Conservation (phyloP, 2,113 vertebrate genomes). For the Pseudonaja textilis region DNA sequence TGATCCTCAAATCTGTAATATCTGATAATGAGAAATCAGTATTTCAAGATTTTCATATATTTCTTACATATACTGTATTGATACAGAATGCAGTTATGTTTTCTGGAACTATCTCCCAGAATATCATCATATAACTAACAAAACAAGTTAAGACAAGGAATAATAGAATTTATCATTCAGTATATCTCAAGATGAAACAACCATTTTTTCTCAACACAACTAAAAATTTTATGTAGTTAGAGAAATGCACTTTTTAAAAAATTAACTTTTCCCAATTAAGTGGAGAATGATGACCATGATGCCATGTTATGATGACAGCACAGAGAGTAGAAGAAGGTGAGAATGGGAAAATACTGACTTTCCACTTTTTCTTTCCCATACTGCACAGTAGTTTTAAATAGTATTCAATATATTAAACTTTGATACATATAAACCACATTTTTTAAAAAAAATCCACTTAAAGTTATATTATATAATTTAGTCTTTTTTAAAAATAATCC, state of each 20-base stretch:
- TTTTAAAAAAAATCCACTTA: neutral
- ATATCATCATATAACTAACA: neutral
- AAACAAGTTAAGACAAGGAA: neutral
- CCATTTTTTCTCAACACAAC: neutral
- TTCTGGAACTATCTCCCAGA: neutral
- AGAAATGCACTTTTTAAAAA: neutral
- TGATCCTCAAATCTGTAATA: slow-evolving; percentile 33
- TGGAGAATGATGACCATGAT: neutral
- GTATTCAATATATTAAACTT: neutral
- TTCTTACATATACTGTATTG: neutral
- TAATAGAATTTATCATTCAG: neutral
- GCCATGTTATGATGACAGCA: neutral
- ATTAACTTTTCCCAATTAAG: neutral
- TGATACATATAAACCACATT: neutral
- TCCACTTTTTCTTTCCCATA: neutral
- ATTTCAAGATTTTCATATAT: neutral
- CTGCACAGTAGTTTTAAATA: neutral
- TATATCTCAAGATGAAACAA: neutral
- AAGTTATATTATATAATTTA: neutral
- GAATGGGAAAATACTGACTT: neutral
- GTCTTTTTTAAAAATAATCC: neutral
- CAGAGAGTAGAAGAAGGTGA: neutral
- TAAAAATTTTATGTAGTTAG: neutral
- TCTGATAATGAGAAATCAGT: neutral
- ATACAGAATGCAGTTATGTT: neutral